Conservation (phyloP, 2,888 invertebrate species). For the Folsomia manolachei region DNA sequence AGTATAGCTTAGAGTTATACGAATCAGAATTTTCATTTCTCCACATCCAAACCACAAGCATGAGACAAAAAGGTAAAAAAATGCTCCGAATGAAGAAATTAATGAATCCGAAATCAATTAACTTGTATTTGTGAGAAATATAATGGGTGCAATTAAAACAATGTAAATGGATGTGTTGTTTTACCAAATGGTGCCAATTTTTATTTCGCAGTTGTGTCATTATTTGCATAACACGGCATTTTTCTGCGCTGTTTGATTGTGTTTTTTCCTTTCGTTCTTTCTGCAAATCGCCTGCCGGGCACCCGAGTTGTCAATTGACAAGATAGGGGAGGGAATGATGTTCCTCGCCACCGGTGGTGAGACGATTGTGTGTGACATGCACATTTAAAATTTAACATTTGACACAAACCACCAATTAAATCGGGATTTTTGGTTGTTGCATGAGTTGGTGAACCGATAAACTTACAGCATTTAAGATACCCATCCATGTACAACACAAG, state of each 20-base stretch:
- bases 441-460: not conserved
- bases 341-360: not conserved
- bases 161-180: not conserved
- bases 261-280: not conserved
- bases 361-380: constrained; percentile 6
- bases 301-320: not conserved
- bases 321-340: not conserved
- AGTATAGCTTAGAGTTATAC: no score
- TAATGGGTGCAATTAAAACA: not conserved
- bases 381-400: constrained; percentile 1
- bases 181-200: constrained; percentile 1
- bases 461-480: not conserved
- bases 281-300: not conserved
- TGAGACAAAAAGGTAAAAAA: not conserved
- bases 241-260: no score
- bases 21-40: no score
- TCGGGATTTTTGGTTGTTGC: not conserved
- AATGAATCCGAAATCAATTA: not conserved
- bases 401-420: not conserved
- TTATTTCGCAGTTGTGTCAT: not conserved
- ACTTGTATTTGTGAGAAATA: no score
- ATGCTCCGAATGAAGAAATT: not conserved
- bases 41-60: not conserved
- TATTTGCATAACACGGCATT: constrained; percentile 2
- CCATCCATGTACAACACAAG: not conserved